Evolutionary conservation across 2,797 vertebrate genomes (phyloP).

Genomic region (Arrhamphus sclerolepis): DNA sequence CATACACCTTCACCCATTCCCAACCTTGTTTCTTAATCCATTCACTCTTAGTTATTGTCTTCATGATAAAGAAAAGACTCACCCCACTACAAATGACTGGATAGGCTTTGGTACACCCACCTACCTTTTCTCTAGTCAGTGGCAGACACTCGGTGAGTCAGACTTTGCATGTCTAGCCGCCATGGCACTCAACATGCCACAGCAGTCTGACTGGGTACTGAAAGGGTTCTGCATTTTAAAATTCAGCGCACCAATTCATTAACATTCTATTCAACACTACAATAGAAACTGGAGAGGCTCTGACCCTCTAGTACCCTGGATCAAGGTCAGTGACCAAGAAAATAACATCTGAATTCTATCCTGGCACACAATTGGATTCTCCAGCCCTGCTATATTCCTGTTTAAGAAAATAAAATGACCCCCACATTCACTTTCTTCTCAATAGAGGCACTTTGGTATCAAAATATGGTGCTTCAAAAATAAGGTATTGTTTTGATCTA

Average conservation of each 20-base stretch:
- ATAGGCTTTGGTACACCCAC: slow-evolving; percentile 50
- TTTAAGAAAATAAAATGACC: slow-evolving; percentile 67
- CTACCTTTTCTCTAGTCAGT: slow-evolving; percentile 53
- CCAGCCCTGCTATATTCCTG: slow-evolving; percentile 55
- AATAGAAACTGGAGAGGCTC: slow-evolving; percentile 81
- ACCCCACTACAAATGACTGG: slow-evolving; percentile 57
- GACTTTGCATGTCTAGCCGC: slow-evolving; percentile 70
- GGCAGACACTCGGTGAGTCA: slow-evolving; percentile 48
- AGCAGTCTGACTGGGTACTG: slow-evolving; percentile 74
- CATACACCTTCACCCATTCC: slow-evolving; percentile 44
- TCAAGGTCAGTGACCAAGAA: slow-evolving; percentile 85
- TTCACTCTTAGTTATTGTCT: slow-evolving; percentile 38
- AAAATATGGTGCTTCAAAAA: slow-evolving; percentile 70
- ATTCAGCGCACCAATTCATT: slow-evolving; percentile 81
- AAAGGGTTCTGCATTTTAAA: slow-evolving; percentile 79
- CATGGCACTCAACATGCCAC: slow-evolving; percentile 82
- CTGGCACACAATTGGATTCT: slow-evolving; percentile 67
- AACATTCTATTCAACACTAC: slow-evolving; percentile 80
- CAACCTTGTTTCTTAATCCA: slow-evolving; percentile 36
- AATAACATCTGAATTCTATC: slow-evolving; percentile 81
- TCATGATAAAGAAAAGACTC: slow-evolving; percentile 64
- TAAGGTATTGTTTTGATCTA: slow-evolving; percentile 68
- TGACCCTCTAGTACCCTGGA: slow-evolving; percentile 77
- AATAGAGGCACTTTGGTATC: slow-evolving; percentile 70
- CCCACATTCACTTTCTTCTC: slow-evolving; percentile 70